A percentile compares a stretch with the other conserved stretches of the same genome.
Conservation (phyloP, 2,888 invertebrate species). For the Noctua fimbriata region DNA sequence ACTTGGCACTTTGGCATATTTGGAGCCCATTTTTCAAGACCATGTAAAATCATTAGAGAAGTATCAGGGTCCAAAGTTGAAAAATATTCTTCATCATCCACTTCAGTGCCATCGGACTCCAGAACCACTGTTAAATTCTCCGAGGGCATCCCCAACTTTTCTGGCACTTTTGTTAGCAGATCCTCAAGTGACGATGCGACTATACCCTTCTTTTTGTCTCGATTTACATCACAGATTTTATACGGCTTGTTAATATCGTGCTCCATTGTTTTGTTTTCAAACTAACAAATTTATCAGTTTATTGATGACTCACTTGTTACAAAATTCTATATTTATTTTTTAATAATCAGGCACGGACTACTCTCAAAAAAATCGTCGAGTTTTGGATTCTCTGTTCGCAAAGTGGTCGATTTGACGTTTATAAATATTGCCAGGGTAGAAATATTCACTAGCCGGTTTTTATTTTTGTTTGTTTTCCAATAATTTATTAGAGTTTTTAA, state of each 20-base stretch:
- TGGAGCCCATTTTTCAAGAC: slow-evolving; percentile 94
- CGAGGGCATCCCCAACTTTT: slow-evolving; percentile 92
- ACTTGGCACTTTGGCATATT: slow-evolving; percentile 91
- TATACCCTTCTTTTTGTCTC: slow-evolving; percentile 95
- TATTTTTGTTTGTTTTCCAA: slow-evolving; percentile 9
- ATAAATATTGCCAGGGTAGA: slow-evolving; percentile 65
- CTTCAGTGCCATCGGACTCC: slow-evolving; percentile 98
- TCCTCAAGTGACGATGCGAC: slow-evolving; percentile 95
- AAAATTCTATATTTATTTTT: slow-evolving; percentile 17
- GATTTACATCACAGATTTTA: slow-evolving; percentile 94
- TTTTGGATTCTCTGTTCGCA: slow-evolving; percentile 29
- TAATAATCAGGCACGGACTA: slow-evolving; percentile 20
- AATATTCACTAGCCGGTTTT: slow-evolving; percentile 38
- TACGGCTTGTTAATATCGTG: slow-evolving; percentile 92
- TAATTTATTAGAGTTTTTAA: neutral
- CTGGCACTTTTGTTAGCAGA: slow-evolving; percentile 93
- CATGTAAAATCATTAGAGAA: slow-evolving; percentile 94
- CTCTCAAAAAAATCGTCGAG: slow-evolving; percentile 30
- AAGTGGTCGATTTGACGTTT: slow-evolving; percentile 65
- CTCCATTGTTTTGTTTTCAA: slow-evolving; percentile 84
- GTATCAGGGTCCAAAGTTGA: slow-evolving; percentile 97
- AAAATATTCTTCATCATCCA: slow-evolving; percentile 98
- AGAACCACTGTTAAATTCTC: slow-evolving; percentile 94
- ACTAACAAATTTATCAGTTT: slow-evolving; percentile 12
- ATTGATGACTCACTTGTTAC: slow-evolving; percentile 11